Evolutionary conservation across 2,113 vertebrate species (phyloP).

Genomic region (Synodontis membranacea): DNA sequence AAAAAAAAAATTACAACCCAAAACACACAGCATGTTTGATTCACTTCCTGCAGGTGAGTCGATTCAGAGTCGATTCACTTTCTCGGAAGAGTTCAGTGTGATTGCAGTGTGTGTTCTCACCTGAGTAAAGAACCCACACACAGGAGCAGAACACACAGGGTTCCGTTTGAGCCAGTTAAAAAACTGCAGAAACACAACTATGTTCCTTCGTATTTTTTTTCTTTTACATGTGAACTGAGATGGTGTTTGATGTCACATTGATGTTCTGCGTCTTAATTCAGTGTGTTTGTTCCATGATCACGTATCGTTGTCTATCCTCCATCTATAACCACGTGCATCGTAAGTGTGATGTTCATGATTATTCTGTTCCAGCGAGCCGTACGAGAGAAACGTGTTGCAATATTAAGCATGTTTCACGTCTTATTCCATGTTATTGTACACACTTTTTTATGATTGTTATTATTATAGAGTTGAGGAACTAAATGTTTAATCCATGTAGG

Average conservation of each 20-base stretch:
- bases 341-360: background rate
- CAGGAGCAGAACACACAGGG: background rate
- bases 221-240: background rate
- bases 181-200: too few relatives aligned
- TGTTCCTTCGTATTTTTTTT: background rate
- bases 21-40: background rate
- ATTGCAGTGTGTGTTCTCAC: too few relatives aligned
- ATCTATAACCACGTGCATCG: background rate
- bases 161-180: background rate
- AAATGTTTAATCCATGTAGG: conserved; percentile 37
- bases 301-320: background rate
- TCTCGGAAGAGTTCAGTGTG: too few relatives aligned
- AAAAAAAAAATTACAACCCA: background rate
- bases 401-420: conserved; percentile 37
- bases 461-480: background rate
- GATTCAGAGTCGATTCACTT: background rate
- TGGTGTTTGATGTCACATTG: background rate
- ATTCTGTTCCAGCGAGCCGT: conserved; percentile 39
- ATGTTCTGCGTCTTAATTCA: background rate
- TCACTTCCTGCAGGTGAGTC: background rate
- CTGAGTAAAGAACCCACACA: too few relatives aligned
- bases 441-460: background rate
- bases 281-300: background rate
- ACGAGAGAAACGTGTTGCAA: conserved; percentile 23
- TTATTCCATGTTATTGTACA: background rate